Percentiles rank a stretch among this genome's conserved stretches.
Evolutionary conservation across 2,888 invertebrate species (phyloP).

Genomic region (Stenoptilia bipunctidactyla): DNA sequence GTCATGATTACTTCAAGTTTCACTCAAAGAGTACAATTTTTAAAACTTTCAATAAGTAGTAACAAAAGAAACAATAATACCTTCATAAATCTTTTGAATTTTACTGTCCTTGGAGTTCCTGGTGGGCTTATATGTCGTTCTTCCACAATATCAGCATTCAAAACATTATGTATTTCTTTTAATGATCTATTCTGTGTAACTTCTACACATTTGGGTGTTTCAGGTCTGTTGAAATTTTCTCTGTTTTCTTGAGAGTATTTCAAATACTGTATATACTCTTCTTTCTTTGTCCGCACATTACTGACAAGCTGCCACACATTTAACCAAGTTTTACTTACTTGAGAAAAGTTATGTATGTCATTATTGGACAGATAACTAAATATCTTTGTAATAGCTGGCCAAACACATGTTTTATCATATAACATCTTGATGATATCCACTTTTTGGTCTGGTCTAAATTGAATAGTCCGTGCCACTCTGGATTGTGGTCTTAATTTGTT

Average conservation of each 20-base stretch:
- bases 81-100: slow-evolving; percentile 49
- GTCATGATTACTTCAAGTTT: too few species aligned
- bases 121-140: slow-evolving; percentile 34
- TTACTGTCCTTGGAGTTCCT: slow-evolving; percentile 47
- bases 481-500: slow-evolving; percentile 21
- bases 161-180: slow-evolving; percentile 45
- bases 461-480: slow-evolving; percentile 24
- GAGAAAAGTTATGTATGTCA: slow-evolving; percentile 47
- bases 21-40: too few species aligned
- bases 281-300: slow-evolving; percentile 25
- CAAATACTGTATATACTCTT: slow-evolving; percentile 30
- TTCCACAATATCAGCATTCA: slow-evolving; percentile 20
- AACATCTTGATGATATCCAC: slow-evolving; percentile 51
- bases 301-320: slow-evolving; percentile 39
- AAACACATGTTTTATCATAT: slow-evolving; percentile 24
- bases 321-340: slow-evolving; percentile 48
- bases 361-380: slow-evolving; percentile 42
- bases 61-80: too few species aligned
- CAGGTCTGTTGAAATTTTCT: slow-evolving; percentile 33
- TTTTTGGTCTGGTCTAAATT: slow-evolving; percentile 45
- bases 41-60: too few species aligned
- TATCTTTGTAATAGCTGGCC: slow-evolving; percentile 44
- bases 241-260: slow-evolving; percentile 44
- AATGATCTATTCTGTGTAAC: slow-evolving; percentile 27
- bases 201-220: slow-evolving; percentile 21